Evolutionary conservation across 35 echinoderm and acorn worm species (phyloP).

Genomic region (Heliocidaris tuberculata): DNA sequence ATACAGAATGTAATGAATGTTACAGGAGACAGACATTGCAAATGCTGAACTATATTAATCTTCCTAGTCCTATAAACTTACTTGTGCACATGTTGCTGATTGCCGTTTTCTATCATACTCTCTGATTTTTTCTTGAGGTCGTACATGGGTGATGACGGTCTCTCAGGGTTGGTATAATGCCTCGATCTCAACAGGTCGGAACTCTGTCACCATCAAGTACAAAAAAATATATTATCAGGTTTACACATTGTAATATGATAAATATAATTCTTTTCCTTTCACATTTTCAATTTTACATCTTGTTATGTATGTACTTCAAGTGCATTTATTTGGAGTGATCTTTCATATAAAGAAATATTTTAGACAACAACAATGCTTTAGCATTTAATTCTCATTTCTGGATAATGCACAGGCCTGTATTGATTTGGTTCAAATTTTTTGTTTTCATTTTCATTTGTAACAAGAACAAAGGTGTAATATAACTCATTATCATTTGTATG

Average conservation of each 20-base stretch:
- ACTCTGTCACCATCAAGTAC: background rate
- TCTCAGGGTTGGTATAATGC: conserved; percentile 81
- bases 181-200: conserved; percentile 49
- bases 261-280: background rate
- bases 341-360: too few relatives aligned
- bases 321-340: too few relatives aligned
- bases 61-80: conserved; percentile 25
- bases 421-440: too few relatives aligned
- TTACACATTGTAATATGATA: background rate
- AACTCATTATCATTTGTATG: too few relatives aligned
- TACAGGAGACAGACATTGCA: too few relatives aligned
- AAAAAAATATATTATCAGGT: conserved; percentile 15
- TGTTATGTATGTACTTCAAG: background rate
- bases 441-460: too few relatives aligned
- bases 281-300: background rate
- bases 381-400: too few relatives aligned
- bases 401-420: too few relatives aligned
- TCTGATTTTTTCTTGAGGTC: conserved; percentile 83
- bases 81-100: conserved; percentile 52
- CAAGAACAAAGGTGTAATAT: too few relatives aligned
- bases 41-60: background rate
- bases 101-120: conserved; percentile 80
- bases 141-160: conserved; percentile 51
- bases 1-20: too few relatives aligned
- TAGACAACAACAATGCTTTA: too few relatives aligned